Evolutionary conservation across 2,888 invertebrate genomes (phyloP).

Genomic region (Sturmia bella): DNA sequence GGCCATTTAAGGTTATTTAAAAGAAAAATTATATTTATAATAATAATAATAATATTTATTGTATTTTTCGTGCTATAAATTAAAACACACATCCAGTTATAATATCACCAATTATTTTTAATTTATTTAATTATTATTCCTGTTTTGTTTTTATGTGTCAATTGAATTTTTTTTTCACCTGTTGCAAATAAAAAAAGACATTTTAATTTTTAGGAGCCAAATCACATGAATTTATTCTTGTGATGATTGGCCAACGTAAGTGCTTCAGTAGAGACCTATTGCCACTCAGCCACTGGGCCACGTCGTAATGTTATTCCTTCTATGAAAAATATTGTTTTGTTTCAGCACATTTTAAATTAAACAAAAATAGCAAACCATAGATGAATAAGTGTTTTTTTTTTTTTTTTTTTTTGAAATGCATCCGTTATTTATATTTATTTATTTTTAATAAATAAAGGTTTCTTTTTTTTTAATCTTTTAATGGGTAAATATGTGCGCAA

Average conservation of each 20-base stretch:
- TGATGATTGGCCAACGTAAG: constrained; percentile 24
- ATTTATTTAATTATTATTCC: neutral
- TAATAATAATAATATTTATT: no score
- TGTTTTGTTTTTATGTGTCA: constrained; percentile 24
- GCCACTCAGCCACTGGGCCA: constrained; percentile 9
- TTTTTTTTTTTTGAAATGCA: neutral
- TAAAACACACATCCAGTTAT: constrained; percentile 19
- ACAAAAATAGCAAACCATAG: neutral
- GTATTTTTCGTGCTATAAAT: neutral
- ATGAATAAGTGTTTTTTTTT: no score
- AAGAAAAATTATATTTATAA: constrained; percentile 15
- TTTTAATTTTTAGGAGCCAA: neutral
- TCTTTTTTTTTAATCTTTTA: neutral
- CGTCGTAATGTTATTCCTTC: constrained; percentile 24
- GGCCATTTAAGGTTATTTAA: constrained; percentile 5
- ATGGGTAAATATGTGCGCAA: constrained; percentile 5
- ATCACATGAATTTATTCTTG: constrained; percentile 28
- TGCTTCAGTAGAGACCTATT: neutral
- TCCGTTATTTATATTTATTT: neutral
- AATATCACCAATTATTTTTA: neutral
- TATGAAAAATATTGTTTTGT: neutral
- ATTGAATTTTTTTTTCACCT: constrained; percentile 35
- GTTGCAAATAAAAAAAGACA: neutral
- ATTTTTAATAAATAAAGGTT: neutral
- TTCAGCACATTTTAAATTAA: neutral